A percentile compares a stretch with the other conserved stretches of the same genome.
Conservation (phyloP, 1,140 invertebrate genomes). For the Limonius californicus region DNA sequence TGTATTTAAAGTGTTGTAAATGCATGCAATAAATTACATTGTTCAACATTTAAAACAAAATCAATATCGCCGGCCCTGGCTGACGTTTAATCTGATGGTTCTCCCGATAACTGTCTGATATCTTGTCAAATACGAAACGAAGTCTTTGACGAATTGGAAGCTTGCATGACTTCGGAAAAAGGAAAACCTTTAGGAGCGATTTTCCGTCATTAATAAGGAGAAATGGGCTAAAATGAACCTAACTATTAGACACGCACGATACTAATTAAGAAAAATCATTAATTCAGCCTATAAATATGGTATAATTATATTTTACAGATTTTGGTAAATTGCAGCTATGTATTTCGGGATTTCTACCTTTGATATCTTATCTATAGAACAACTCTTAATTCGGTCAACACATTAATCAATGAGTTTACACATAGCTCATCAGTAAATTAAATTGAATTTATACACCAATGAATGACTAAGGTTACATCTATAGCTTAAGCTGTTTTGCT, state of each 20-base stretch:
- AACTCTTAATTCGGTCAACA: too few species aligned
- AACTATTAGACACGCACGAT: slow-evolving; percentile 34
- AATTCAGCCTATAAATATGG: slow-evolving; percentile 25
- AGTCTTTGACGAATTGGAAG: slow-evolving; percentile 31
- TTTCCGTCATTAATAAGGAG: slow-evolving; percentile 33
- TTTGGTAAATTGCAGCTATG: background rate
- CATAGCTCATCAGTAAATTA: too few species aligned
- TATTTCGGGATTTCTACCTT: background rate
- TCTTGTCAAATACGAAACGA: slow-evolving; percentile 18
- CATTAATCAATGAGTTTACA: too few species aligned
- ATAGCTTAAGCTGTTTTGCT: too few species aligned
- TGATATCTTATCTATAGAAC: background rate
- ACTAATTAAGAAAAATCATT: slow-evolving; percentile 44
- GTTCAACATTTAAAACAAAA: background rate
- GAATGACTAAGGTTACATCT: too few species aligned
- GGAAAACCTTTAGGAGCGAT: slow-evolving; percentile 36
- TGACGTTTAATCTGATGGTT: background rate
- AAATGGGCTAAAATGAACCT: slow-evolving; percentile 33
- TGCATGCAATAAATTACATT: background rate
- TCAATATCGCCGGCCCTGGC: background rate
- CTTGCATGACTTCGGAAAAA: slow-evolving; percentile 31
- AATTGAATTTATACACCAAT: too few species aligned
- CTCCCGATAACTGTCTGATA: slow-evolving; percentile 13
- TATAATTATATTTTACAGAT: slow-evolving; percentile 2
- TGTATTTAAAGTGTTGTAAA: background rate